Evolutionary conservation across 2,797 vertebrate species (phyloP).

Genomic region (Nasua narica): DNA sequence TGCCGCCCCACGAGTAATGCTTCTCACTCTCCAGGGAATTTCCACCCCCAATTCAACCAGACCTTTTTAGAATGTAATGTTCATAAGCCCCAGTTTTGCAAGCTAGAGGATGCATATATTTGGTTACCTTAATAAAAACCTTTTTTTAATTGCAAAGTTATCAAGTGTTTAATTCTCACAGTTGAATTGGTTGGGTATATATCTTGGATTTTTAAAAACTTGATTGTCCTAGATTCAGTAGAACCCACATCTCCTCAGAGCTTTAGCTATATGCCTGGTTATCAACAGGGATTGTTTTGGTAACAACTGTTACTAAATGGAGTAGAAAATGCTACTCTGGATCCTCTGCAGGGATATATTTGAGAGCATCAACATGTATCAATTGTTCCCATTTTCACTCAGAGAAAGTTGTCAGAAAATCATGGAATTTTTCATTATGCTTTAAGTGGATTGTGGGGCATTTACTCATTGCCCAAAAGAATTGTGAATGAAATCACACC

Average conservation of each 20-base stretch:
- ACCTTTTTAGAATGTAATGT: slow-evolving; percentile 18
- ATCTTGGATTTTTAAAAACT: neutral
- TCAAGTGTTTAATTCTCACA: neutral
- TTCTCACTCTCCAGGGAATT: neutral
- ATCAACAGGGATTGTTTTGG: neutral
- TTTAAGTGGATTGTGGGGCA: neutral
- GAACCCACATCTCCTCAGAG: neutral
- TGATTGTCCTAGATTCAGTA: neutral
- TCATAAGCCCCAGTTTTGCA: neutral
- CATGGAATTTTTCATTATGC: neutral
- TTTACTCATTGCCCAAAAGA: neutral
- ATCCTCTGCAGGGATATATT: neutral
- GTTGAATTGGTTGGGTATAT: neutral
- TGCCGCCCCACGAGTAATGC: neutral
- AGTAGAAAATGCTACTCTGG: neutral
- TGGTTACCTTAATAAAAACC: neutral
- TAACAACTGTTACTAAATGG: neutral
- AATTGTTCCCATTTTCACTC: neutral
- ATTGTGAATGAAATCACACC: neutral
- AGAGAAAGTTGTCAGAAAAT: slow-evolving; percentile 21
- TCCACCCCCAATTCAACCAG: neutral
- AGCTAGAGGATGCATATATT: neutral
- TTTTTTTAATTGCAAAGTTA: neutral
- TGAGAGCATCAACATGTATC: slow-evolving; percentile 14
- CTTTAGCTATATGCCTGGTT: neutral